A percentile compares a stretch with the other conserved stretches of the same genome.
Evolutionary conservation across 2,797 vertebrate species (phyloP).

Genomic region (Setipinna tenuifilis): DNA sequence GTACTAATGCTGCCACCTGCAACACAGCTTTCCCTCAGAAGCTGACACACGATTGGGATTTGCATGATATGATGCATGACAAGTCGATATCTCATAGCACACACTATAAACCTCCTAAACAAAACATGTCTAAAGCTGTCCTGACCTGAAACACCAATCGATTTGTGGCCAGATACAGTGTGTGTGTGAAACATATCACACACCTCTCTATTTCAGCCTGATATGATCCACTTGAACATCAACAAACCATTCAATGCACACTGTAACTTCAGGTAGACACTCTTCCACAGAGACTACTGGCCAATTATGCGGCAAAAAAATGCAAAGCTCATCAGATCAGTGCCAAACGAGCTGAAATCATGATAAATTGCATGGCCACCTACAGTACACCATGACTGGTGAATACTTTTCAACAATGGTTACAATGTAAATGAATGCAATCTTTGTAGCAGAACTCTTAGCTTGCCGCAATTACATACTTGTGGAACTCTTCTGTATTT

Average conservation of each 20-base stretch:
- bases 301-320: neutral
- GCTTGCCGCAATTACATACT: neutral
- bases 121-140: neutral
- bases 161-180: neutral
- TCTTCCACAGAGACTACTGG: neutral
- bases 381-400: neutral
- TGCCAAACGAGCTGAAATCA: neutral
- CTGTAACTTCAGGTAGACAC: neutral
- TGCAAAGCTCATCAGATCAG: neutral
- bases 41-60: neutral
- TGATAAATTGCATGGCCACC: conserved; percentile 7
- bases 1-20: too few relatives aligned
- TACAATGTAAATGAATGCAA: neutral
- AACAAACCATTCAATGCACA: neutral
- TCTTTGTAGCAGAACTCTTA: neutral
- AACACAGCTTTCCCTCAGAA: neutral
- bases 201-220: neutral
- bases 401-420: neutral
- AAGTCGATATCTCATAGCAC: neutral
- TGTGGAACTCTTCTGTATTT: neutral
- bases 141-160: neutral
- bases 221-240: neutral
- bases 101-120: neutral
- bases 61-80: neutral
- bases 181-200: neutral